Conservation (phyloP, 2,797 vertebrate species). For the Aulostomus chinensis region DNA sequence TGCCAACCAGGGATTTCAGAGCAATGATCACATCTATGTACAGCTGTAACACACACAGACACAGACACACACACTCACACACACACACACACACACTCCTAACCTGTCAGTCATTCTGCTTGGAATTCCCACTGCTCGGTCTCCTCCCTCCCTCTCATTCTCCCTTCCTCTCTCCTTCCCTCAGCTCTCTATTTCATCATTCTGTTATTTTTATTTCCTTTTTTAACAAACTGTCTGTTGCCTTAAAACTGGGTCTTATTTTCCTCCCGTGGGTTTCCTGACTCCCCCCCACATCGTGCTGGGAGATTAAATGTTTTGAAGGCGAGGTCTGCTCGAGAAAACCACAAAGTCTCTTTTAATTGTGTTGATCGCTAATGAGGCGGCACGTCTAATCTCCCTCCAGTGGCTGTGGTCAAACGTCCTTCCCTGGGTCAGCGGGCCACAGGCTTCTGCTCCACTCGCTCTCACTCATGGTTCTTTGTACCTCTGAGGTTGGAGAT, state of each 20-base stretch:
- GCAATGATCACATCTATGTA: constrained; percentile 33
- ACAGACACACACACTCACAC: constrained; percentile 9
- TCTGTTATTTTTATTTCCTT: constrained; percentile 57
- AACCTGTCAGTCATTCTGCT: constrained; percentile 53
- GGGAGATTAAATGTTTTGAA: constrained; percentile 61
- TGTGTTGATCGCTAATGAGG: constrained; percentile 64
- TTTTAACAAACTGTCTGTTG: constrained; percentile 62
- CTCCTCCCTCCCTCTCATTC: constrained; percentile 18
- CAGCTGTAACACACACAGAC: constrained; percentile 15
- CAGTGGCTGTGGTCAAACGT: constrained; percentile 34
- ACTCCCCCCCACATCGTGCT: constrained; percentile 53
- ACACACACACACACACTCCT: constrained; percentile 20
- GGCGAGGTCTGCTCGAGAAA: constrained; percentile 35
- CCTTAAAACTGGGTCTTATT: constrained; percentile 60
- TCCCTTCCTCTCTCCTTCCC: constrained; percentile 32
- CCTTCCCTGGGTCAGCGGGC: constrained; percentile 47
- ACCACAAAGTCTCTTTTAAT: constrained; percentile 58
- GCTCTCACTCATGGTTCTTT: constrained; percentile 8
- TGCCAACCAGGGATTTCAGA: constrained; percentile 45
- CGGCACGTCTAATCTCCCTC: constrained; percentile 33
- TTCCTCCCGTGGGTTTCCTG: constrained; percentile 43
- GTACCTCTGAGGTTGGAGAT: constrained; percentile 7
- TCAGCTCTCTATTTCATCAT: constrained; percentile 53
- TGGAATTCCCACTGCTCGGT: constrained; percentile 52
- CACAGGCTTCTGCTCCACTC: constrained; percentile 22